Evolutionary conservation across 2,888 invertebrate species (phyloP), one percentile per base, ranked within the genome.

Genomic region (Vesta saturnalis): DNA sequence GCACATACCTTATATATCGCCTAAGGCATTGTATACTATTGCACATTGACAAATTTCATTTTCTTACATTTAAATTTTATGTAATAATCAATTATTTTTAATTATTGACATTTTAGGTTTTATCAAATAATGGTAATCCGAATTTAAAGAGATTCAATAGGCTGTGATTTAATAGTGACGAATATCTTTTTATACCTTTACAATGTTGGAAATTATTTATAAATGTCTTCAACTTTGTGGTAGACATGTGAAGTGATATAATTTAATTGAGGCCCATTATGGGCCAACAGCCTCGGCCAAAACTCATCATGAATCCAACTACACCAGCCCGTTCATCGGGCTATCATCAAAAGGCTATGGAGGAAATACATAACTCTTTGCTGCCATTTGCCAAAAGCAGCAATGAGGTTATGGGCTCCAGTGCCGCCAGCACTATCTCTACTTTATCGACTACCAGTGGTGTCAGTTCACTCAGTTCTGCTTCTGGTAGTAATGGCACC

Each of bases 321-420:
- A 87, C 88, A 84, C 86, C 82, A 70, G 81, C 83, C 81, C 82
- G 83, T 64, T 80, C 83, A 83, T 89, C 91, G 86, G 92, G 92
- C 86, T 94, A 94, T 85, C 92, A 92, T 85, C 92, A 93, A 85
- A 93, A 94, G 86, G 94, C 94, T 82, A 89, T 94, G 85, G 93
- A 92, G 85, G 92, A 94, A 85, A 94, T 94, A 80, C 89, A 94
- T 77, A 93, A 93, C 84, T 93, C 94, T 69, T 85, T 94, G 77
- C 87, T 92, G 78, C 94, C 94, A 61, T 94, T 93, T 83, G 93
- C 93, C 62, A 92, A 93, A 85, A 89, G 86, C 76, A 85, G 86
- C 79, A 85, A 85, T 75, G 84, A 86, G 3, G 89, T 89, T 76
- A 89, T 91, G 57, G 90, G 90, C 74, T 91, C 91, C 0, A 92